Evolutionary conservation across 2,888 invertebrate genomes (phyloP), one percentile per base, ranked within the genome.

Genomic region (Phyto melanocephala): DNA sequence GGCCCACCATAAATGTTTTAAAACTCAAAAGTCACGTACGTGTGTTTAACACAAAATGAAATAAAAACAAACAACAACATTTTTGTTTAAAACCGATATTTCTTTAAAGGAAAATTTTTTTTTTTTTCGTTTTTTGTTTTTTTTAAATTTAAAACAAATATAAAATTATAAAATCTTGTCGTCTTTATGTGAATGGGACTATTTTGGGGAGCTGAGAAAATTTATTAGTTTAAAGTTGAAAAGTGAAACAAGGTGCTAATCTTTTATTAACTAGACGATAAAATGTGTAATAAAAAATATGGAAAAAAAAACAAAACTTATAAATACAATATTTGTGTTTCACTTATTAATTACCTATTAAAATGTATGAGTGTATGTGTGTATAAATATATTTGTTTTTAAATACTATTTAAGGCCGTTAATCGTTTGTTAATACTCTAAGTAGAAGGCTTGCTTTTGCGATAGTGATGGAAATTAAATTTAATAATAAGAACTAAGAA

Each of bases 11-110:
- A 81, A 80, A 84, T 83, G 77, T 78, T 78, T 82, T 60, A 40
- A 81, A 78, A 81, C 80, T 67, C 67, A 84, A 85, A 85, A 85
- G 84, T 86, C 86, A 86, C 86, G 86, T 86, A 81, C 85, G 42
- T 50, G 62, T 76, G 65, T 77, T 78, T 65, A 75, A 70, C 45
- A 62, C 17, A 13, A 35, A 67, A 40, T n/a, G n/a, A 33, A 65
- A 24, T 54, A 58, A 68, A 77, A 63, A 71, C 72, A 77, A 70
- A 42, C 72, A 65, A 63, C 45, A 68, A 54, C 13, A 28, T 56
- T 71, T 20, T 78, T 74, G 40, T 70, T 70, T 33, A 10, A 37
- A 37, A 72, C 33, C 2, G 33, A 17, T 74, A 71, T 47, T 56
- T 63, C 20, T 47, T 62, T 15, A 20, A 78, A 62, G 28, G 24